Conservation (phyloP, 2,113 vertebrate species). For the Callospermophilus lateralis region DNA sequence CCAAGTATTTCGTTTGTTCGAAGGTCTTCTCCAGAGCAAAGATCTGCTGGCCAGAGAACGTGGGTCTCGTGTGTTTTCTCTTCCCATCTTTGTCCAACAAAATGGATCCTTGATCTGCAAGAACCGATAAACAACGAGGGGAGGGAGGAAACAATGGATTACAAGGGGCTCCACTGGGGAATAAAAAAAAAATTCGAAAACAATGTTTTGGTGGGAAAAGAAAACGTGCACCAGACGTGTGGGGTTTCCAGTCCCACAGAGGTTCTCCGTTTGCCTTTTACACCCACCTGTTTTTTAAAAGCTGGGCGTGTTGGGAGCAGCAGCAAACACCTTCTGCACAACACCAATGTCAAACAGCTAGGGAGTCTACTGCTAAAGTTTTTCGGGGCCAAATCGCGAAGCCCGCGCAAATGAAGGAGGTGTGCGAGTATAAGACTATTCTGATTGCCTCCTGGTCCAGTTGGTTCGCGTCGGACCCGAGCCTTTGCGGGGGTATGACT, state of each 20-base stretch:
- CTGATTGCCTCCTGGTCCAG: background rate
- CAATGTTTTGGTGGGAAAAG: background rate
- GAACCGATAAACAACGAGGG: conserved; percentile 66
- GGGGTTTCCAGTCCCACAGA: background rate
- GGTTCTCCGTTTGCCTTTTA: background rate
- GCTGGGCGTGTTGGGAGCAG: background rate
- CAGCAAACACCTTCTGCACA: background rate
- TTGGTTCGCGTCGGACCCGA: rapidly evolving
- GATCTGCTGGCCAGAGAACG: conserved; percentile 99
- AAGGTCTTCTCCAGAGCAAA: conserved; percentile 99
- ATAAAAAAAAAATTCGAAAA: background rate
- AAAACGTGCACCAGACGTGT: background rate
- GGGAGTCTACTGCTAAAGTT: background rate
- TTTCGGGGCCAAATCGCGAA: too few species aligned
- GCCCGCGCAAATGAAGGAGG: too few species aligned
- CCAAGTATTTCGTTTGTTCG: conserved; percentile 98
- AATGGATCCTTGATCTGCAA: conserved; percentile 95
- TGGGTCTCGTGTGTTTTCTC: conserved; percentile 97
- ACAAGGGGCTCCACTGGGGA: background rate
- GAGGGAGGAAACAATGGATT: background rate
- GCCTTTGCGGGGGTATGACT: background rate
- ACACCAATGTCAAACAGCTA: background rate
- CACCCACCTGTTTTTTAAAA: background rate
- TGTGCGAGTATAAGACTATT: rapidly evolving
- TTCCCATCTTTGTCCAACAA: conserved; percentile 98